Percentiles rank a stretch among this genome's conserved stretches.
These are phyloP conservation scores for Rhinichthys klamathensis DNA, from an alignment of 2,113 vertebrate genomes.

Conservation along the genomic window DNA sequence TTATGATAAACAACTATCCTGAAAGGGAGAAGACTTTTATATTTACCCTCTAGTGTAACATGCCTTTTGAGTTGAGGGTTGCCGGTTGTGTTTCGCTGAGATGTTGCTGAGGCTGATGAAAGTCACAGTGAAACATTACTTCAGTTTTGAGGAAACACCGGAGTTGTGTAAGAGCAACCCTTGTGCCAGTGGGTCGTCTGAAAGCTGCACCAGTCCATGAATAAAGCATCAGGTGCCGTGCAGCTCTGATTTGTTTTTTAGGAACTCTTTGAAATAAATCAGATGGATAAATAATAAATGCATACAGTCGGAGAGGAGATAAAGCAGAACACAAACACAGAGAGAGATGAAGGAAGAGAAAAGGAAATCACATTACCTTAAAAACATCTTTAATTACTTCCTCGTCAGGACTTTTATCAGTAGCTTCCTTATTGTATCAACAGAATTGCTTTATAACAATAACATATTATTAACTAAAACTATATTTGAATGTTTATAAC, in stretches of 20 bases:
- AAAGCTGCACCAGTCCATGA: conserved; percentile 37
- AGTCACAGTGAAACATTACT: conserved; percentile 19
- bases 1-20: conserved; percentile 14
- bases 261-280: conserved; percentile 51
- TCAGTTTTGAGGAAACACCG: conserved; percentile 5
- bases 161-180: neutral
- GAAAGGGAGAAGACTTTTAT: neutral
- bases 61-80: neutral
- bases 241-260: conserved; percentile 54
- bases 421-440: neutral
- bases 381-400: neutral
- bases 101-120: neutral
- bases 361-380: conserved; percentile 3
- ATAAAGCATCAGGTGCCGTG: conserved; percentile 53
- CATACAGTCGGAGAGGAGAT: conserved; percentile 19
- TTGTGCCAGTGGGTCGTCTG: conserved; percentile 22
- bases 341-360: neutral
- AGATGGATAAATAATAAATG: conserved; percentile 59
- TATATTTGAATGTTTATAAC: neutral
- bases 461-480: too few species aligned
- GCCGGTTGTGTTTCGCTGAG: neutral
- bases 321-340: conserved; percentile 26
- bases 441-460: neutral
- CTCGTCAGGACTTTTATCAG: neutral
- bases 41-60: neutral